Base-by-base conservation (phyloP, 2,888 invertebrate species). In the Cotesia congregata region DNA sequence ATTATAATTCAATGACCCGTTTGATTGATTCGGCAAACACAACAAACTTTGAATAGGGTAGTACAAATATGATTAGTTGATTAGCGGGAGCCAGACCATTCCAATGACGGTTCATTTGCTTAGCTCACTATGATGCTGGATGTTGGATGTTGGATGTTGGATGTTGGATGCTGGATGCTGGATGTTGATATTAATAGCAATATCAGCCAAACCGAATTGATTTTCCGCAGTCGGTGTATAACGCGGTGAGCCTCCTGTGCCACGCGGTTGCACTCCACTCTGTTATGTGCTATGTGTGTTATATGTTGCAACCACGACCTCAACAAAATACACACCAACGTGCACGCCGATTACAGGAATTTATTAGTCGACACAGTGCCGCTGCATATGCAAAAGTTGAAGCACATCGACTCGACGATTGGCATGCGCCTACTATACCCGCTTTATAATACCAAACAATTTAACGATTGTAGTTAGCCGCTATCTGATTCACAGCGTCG, bases 401-500 rank as follows among this genome's bases (percentile, higher is more conserved):
- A 12, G 50, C 12, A 50, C 12, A 50, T 50, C 12, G 50, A 50
- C 83, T 83, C 83, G 84, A 85, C 83, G 81, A 79, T 78, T 81
- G 81, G 82, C 81, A 83, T 84, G 83, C 83, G 79, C 80, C 80
- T 74, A 73, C 17, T 17, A 17, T 17, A 17, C 80, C 69, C 79
- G 75, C 68, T 77, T 82, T 84, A 81, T 83, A 84, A 86, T 84
- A 83, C 83, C 83, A 82, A 85, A 85, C 84, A 86, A 86, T 86
- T 84, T 83, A 82, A 80, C 82, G 83, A 86, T 86, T 86, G 86
- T 86, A 83, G 83, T 83, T 83, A 83, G 83, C 86, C 86, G 85
- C 87, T 85, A 86, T 86, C 86, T 84, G 86, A 87, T 87, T 71
- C 71, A 50, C 50, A 50, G 12, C 67, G 70, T 70, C 67, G 50